A percentile compares a stretch with the other conserved stretches of the same genome.
These are phyloP conservation scores for Xenopus borealis DNA, from an alignment of 2,113 vertebrate genomes.

Conservation along the genomic window DNA sequence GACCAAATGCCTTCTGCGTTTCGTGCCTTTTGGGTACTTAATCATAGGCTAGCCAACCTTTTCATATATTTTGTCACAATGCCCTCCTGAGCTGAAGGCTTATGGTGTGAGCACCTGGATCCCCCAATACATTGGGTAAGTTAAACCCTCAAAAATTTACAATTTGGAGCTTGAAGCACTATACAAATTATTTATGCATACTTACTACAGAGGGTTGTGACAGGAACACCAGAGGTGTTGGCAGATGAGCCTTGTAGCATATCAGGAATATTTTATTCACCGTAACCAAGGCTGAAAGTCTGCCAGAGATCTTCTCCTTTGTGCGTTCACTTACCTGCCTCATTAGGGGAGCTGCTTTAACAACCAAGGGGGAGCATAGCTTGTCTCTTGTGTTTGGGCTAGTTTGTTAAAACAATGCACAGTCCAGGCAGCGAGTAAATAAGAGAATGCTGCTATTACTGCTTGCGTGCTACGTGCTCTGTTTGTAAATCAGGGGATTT, in stretches of 20 bases:
- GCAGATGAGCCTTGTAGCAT: too few species aligned
- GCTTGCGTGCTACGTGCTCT: constrained; percentile 37
- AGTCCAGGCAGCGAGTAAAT: constrained; percentile 12
- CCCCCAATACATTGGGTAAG: too few species aligned
- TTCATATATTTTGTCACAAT: too few species aligned
- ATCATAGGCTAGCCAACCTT: too few species aligned
- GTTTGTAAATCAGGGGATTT: constrained; percentile 38
- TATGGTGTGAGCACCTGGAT: too few species aligned
- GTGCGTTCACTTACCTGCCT: background rate
- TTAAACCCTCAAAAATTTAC: too few species aligned
- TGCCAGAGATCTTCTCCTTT: background rate
- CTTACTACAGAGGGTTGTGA: background rate
- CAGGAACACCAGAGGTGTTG: too few species aligned
- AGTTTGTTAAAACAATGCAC: background rate
- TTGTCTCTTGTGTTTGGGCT: background rate
- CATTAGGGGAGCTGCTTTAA: background rate
- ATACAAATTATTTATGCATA: background rate
- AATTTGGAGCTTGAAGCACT: too few species aligned
- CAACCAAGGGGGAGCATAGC: background rate
- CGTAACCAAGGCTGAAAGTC: background rate
- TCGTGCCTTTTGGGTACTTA: too few species aligned
- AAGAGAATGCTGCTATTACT: constrained; percentile 33
- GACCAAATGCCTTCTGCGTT: too few species aligned
- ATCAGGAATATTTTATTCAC: too few species aligned
- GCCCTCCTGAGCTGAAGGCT: too few species aligned